A percentile compares a stretch with the other conserved stretches of the same genome.
Conservation (phyloP, 2,888 invertebrate species). For the Coelinius sp. region DNA sequence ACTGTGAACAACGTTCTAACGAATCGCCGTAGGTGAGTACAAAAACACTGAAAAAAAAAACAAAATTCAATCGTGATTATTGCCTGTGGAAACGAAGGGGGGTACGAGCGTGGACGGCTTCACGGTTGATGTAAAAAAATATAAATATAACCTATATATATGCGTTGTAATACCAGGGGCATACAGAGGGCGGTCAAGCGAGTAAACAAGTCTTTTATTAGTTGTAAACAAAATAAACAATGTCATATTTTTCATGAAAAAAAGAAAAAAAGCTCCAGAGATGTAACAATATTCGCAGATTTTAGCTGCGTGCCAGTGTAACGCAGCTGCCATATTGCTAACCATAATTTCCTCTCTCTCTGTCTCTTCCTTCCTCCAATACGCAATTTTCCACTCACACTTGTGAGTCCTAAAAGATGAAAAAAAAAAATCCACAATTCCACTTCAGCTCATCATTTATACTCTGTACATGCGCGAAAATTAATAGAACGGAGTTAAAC, state of each 20-base stretch:
- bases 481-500: neutral
- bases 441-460: neutral
- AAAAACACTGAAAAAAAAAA: conserved; percentile 7
- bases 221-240: neutral
- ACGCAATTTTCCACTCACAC: neutral
- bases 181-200: conserved; percentile 34
- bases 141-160: conserved; percentile 57
- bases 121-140: conserved; percentile 43
- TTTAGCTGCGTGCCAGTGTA: neutral
- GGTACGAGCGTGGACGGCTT: conserved; percentile 10
- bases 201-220: conserved; percentile 27
- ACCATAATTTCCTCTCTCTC: neutral
- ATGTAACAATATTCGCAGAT: neutral
- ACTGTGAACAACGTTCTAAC: conserved; percentile 58
- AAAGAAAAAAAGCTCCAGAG: neutral
- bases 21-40: conserved; percentile 54
- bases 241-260: neutral
- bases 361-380: neutral
- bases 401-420: too few relatives aligned
- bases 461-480: neutral
- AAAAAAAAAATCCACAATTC: neutral
- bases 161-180: conserved; percentile 30
- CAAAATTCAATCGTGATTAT: conserved; percentile 12
- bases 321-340: conserved; percentile 37
- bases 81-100: conserved; percentile 2